phyloP scores from a whole-genome alignment of 1,140 invertebrate species.

The Laupala kohalensis region DNA sequence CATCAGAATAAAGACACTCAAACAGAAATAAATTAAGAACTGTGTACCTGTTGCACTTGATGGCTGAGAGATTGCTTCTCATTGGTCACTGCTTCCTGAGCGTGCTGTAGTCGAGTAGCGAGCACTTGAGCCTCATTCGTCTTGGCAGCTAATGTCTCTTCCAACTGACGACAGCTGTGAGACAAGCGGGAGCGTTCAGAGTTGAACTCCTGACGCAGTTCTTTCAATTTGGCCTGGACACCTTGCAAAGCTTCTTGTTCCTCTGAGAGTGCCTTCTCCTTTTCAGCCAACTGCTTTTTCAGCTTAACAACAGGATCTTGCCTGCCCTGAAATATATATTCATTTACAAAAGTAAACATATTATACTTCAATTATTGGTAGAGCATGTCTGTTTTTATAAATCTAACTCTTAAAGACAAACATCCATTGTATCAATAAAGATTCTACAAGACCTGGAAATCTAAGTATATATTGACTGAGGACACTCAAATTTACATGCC shows the following conservation, averaged over 20 bases:
- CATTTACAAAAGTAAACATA: neutral
- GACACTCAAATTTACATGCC: no score
- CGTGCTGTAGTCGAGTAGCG: slow-evolving; percentile 41
- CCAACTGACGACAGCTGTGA: slow-evolving; percentile 37
- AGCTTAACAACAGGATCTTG: slow-evolving; percentile 72
- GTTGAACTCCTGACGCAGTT: slow-evolving; percentile 57
- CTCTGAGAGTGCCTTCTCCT: slow-evolving; percentile 56
- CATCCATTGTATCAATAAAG: no score
- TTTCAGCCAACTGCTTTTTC: slow-evolving; percentile 73
- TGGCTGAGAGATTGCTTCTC: slow-evolving; percentile 33
- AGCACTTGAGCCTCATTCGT: slow-evolving; percentile 41
- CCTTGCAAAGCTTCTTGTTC: slow-evolving; percentile 50
- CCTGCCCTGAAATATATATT: slow-evolving; percentile 38
- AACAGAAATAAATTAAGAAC: no score
- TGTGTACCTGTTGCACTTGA: slow-evolving; percentile 2
- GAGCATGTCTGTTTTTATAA: no score
- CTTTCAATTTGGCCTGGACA: slow-evolving; percentile 60
- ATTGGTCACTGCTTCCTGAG: slow-evolving; percentile 38
- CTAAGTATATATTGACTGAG: no score
- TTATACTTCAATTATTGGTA: no score
- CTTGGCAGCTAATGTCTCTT: slow-evolving; percentile 37
- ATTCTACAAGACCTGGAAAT: no score
- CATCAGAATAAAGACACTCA: no score
- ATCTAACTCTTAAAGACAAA: no score
- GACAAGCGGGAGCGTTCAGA: slow-evolving; percentile 42